Evolutionary conservation across 2,797 vertebrate genomes (phyloP), one percentile per base, ranked within the genome.

Genomic region (Staurois parvus): DNA sequence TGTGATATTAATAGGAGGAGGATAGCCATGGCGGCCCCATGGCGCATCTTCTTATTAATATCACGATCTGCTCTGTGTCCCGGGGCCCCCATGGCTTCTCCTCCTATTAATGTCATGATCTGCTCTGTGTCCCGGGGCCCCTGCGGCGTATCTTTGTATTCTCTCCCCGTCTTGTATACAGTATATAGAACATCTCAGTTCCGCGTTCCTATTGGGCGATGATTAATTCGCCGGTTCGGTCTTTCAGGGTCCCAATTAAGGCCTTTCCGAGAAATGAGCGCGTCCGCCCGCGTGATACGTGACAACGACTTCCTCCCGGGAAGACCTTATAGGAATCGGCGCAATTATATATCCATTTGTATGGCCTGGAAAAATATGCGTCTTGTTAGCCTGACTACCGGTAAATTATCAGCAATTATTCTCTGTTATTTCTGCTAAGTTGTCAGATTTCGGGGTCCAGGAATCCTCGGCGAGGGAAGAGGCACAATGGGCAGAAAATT

Each of bases 341-440:
- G 59, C 78, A 86, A 86, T 86, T 83, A 86, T 79, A 56, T 66
- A 40, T 73, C 85, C 85, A 83, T 86, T 83, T 83, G 85, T 83
- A 82, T 42, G 52, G 76, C 75, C 56, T 86, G 56, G 29, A 83
- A 79, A 83, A 83, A 56, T 79, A 42, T 34, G 29, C 34, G 74
- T 45, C 73, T 83, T n/a, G 80, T 74, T 83, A 73, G 52, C 10
- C 75, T 83, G 85, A 79, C 85, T 86, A 86, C 85, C 83, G 85
- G 80, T 83, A 83, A 86, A 86, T 86, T 78, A 86, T 73, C 29
- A 56, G 37, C 76, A 83, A 86, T 86, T 86, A 86, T 79, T 78
- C 29, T 74, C 40, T 85, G 84, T 86, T 86, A 86, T 86, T 86
- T 30, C 69, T 72, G 30, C 80, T 79, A 79, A 83, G 73, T 73